Evolutionary conservation across 1,140 invertebrate species (phyloP), one percentile per base, ranked within the genome.

Genomic region (Phymorhynchus buccinoides): DNA sequence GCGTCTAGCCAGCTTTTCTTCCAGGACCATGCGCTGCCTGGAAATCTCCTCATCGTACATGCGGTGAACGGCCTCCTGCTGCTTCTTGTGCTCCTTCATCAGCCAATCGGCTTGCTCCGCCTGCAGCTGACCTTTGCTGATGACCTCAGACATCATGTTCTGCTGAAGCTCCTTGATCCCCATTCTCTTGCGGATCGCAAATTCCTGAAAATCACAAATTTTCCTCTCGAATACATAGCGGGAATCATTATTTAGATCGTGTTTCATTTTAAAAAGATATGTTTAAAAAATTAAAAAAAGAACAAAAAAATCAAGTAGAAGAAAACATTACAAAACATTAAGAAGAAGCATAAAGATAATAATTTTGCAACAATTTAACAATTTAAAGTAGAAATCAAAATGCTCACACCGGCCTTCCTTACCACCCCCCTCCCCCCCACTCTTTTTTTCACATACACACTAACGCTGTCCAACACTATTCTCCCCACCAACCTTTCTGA

Each of bases 1-100:
- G 35, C 92, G 84, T 82, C 89, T 85, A 6, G 91, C 89, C 30
- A 93, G 85, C 84, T 93, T 93, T 84, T 93, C 92, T 83, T 93
- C 92, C 41, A 93, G 87, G 0, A 88, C 84, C 88, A 92, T 90
- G 41, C 92, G 88, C 87, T 92, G 92, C 48, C 89, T 79, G 1
- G 91, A 91, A 48, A 93, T 91, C 82, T 93, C 92, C 39, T 93
- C 91, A 88, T 93, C 92, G 79, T 92, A 92, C 75, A 89, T 85
- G 37, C 86, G 88, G 37, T 92, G 91, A 6, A 93, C 75, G 12
- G 84, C 83, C n/a, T 89, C 89, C 86, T 92, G 91, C 71, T 89
- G 89, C 77, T 90, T 86, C 62, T 86, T 87, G 84, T 93, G 91
- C 80, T 92, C 89, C 39, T 90, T 89, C 22, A 93, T 75, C 62